Evolutionary conservation across 2,797 vertebrate species (phyloP), one percentile per base, ranked within the genome.

Genomic region (Gymnothorax javanicus): DNA sequence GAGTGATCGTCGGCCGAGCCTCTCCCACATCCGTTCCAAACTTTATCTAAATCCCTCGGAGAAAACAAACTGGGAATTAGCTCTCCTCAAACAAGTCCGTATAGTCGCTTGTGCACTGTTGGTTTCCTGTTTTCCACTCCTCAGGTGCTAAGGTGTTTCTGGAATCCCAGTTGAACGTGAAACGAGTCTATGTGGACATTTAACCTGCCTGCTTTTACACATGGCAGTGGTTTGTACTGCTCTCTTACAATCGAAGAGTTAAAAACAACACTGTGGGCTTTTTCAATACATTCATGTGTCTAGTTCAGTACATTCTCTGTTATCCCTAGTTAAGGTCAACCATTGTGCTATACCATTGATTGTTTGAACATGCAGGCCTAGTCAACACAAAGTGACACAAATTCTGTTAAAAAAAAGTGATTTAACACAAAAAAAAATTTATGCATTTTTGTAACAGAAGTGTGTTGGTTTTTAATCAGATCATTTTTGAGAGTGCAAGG

Each of bases 151-250:
- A 62, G 13, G 9, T 64, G 84, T 88, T 83, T 90, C 82, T 89
- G 89, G 84, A 87, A 87, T 85, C 52, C 50, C 67, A 71, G 86
- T 2, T 27, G 64, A 59, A 86, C 43, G 56, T 90, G 71, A 89
- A 91, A 90, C 67, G 62, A 86, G 82, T 88, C 75, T 50, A 87
- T 84, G 69, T 87, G 62, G 7, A 79, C 59, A 56, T 85, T 83
- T 81, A 82, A 87, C 84, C 73, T 71, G 83, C 87, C 82, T 84
- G 60, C 87, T 77, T 54, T 86, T 87, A 85, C 58, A 85, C 69
- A 90, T 91, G 90, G 87, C 86, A 86, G 84, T 87, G 86, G 91
- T 94, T 94, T 90, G 85, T 84, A 82, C 82, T 50, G 33, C 33
- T 43, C 33, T 43, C 33, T 43, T 43, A 43, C 2, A 43, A 43